Evolutionary conservation across 1,140 invertebrate species (phyloP).

Genomic region (Drosophila gunungcola): DNA sequence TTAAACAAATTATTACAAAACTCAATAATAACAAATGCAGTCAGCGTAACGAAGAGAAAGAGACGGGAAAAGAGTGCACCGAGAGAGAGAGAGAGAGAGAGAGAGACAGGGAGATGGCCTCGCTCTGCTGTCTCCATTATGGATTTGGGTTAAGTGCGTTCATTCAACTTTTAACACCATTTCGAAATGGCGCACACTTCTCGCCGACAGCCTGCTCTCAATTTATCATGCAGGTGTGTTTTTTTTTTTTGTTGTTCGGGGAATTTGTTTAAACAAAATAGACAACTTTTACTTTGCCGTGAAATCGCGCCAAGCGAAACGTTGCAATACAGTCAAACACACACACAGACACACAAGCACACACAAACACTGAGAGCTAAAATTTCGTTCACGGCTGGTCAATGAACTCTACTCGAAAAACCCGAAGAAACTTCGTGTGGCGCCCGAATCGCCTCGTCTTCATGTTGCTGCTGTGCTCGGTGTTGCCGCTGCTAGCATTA

Average conservation of each 20-base stretch:
- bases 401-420: constrained; percentile 76
- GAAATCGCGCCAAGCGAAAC: constrained; percentile 66
- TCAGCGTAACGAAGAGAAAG: constrained; percentile 15
- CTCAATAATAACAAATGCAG: constrained; percentile 60
- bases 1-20: constrained; percentile 82
- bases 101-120: constrained; percentile 24
- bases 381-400: constrained; percentile 84
- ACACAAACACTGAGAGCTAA: constrained; percentile 14
- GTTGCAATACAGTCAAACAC: constrained; percentile 57
- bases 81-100: neutral
- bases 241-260: neutral
- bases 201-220: constrained; percentile 47
- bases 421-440: constrained; percentile 36
- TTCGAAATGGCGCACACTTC: constrained; percentile 75
- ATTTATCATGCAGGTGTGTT: constrained; percentile 77
- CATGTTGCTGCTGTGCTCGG: constrained; percentile 15
- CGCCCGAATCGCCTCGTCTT: constrained; percentile 11
- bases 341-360: constrained; percentile 4
- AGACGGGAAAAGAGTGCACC: neutral
- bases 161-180: constrained; percentile 84
- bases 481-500: constrained; percentile 5
- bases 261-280: constrained; percentile 80
- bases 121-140: constrained; percentile 57
- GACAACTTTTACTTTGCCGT: constrained; percentile 82
- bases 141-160: constrained; percentile 84